Evolutionary conservation across 2,888 invertebrate species (phyloP).

Genomic region (Pandemis heparana): DNA sequence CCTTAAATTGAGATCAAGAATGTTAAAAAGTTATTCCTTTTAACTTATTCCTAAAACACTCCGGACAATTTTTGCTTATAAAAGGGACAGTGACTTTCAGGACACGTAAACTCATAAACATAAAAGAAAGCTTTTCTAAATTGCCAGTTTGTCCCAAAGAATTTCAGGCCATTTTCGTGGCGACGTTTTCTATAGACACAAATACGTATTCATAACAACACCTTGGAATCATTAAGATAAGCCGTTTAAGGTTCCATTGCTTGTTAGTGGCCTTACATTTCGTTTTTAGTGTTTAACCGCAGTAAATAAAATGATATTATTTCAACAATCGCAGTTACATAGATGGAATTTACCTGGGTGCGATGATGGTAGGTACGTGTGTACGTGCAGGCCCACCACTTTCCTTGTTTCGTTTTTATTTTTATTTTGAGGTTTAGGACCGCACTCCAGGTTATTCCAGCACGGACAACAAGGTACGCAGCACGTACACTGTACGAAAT

Average conservation of each 20-base stretch:
- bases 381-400: slow-evolving; percentile 39
- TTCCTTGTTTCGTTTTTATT: slow-evolving; percentile 56
- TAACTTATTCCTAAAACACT: slow-evolving; percentile 48
- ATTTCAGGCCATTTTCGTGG: slow-evolving; percentile 59
- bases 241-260: slow-evolving; percentile 4
- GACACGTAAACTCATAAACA: slow-evolving; percentile 70
- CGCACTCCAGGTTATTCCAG: slow-evolving; percentile 65
- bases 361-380: slow-evolving; percentile 43
- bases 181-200: slow-evolving; percentile 46
- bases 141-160: slow-evolving; percentile 65
- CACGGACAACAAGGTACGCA: slow-evolving; percentile 64
- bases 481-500: slow-evolving; percentile 77
- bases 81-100: slow-evolving; percentile 57
- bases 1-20: slow-evolving; percentile 38
- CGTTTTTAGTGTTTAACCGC: not conserved
- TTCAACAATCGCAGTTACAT: not conserved
- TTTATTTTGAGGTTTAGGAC: slow-evolving; percentile 59
- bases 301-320: not conserved
- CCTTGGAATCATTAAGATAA: slow-evolving; percentile 27
- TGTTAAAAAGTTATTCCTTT: slow-evolving; percentile 40
- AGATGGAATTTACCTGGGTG: slow-evolving; percentile 37
- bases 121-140: slow-evolving; percentile 66
- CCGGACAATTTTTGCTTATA: slow-evolving; percentile 47
- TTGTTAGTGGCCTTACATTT: slow-evolving; percentile 7
- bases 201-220: slow-evolving; percentile 25